phyloP scores from a whole-genome alignment of 2,888 invertebrate genomes.

The Papilio gigon region DNA sequence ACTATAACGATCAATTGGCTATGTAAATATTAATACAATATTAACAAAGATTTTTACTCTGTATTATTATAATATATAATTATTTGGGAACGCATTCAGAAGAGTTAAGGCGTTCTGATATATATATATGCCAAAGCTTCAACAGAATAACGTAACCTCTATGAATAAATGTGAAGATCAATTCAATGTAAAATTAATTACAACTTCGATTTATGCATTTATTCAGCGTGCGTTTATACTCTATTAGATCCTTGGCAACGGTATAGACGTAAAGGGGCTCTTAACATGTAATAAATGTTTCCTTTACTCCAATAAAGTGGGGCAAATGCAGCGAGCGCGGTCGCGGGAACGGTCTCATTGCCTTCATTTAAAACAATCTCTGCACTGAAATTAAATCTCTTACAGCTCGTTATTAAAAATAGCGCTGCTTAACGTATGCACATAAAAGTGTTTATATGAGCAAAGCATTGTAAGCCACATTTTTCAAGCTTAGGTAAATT shows the following conservation, averaged over 20 bases:
- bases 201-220: constrained; percentile 47
- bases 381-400: constrained; percentile 52
- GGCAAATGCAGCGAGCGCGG: constrained; percentile 57
- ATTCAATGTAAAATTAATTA: constrained; percentile 37
- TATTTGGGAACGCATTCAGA: no score
- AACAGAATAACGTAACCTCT: background rate
- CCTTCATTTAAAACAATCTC: constrained; percentile 69
- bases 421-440: constrained; percentile 41
- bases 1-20: background rate
- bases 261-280: constrained; percentile 70
- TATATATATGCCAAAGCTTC: background rate
- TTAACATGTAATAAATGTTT: constrained; percentile 76
- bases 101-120: no score
- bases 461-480: constrained; percentile 29
- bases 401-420: constrained; percentile 42
- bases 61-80: no score
- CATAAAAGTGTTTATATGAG: constrained; percentile 38
- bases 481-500: constrained; percentile 36
- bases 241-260: constrained; percentile 66
- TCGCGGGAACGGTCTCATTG: constrained; percentile 59
- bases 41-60: no score
- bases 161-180: constrained; percentile 8
- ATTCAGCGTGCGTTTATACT: constrained; percentile 53
- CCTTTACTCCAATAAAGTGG: constrained; percentile 68
- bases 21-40: background rate